Base-by-base conservation (phyloP, 1,140 invertebrate species). In the Coboldia fuscipes region DNA sequence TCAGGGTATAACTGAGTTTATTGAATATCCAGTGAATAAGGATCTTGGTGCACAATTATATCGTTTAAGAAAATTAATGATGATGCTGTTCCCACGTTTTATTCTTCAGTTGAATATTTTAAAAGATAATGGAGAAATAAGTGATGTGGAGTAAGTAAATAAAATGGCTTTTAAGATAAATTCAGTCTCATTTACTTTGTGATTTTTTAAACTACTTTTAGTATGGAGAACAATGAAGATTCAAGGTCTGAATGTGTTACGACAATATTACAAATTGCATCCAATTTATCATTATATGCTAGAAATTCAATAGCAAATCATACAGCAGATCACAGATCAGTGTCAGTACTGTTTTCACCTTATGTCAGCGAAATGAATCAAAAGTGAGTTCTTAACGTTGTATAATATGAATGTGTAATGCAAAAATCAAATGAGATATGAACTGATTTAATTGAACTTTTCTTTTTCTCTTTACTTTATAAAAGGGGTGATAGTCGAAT, bases 11-110 rank as follows among this genome's bases (percentile, higher is more conserved):
- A 56, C 50, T n/a, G 59, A 60, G 13, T 54, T 66, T 38, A 31
- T 34, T 26, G 37, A 38, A 20, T 28, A 32, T 13, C 34, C 16
- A 16, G 17, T 19, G 30, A 30, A 34, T 30, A 48, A 61, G 31
- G 66, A 71, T 43, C 48, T 65, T 14, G 57, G 63, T 9, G 60
- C 60, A 0, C 61, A 69, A 45, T 56, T 74, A 0, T 67, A 65
- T 41, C 54, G 71, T 1, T 44, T 77, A 15, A 72, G 75, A 40
- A 66, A 68, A 39, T 53, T 82, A 13, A 73, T 82, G 63, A 48
- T 83, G 14, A 62, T 67, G 0, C 53, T 85, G 13, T 59, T 84
- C 18, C 65, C 71, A 8, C 66, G 73, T 38, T 84, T 82, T 46
- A 51, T 58, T 0, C 41, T 64, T 1, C n/a, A n/a, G n/a, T n/a